Base-by-base conservation (phyloP, 2,888 invertebrate species). In the Pilophorus perplexus region DNA sequence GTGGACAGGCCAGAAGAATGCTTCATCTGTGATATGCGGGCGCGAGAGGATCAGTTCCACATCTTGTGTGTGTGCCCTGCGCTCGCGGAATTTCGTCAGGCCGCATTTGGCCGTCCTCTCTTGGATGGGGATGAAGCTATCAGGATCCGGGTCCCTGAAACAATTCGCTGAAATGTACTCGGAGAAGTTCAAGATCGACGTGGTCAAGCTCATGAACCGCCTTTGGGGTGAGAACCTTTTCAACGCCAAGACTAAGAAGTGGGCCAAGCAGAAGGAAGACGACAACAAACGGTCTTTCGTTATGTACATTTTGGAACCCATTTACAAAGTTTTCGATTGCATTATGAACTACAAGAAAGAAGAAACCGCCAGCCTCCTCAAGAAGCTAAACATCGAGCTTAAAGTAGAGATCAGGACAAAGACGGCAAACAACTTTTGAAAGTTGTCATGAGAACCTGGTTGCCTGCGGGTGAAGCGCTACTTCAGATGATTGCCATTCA, bases 401-500 rank as follows among this genome's bases (percentile, higher is more conserved):
- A 92, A 93, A 77, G 87, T 88, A 73, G 99, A 78, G 99, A 99
- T 76, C 87, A 90, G 76, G 97, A 98, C 71, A 90, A 94, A 80
- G 94, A 95, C 73, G 97, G 96, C 74, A 99, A 99, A 78, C 89
- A 87, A 69, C 83, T 99, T 71, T 84, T 99, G 74, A 99, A 99
- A 85, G 55, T 92, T 73, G 92, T 99, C 71, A 99, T 99, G 98
- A 88, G 98, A 74, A 92, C 92, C 69, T 99, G 99, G 99, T 83
- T 99, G 79, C 99, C 99, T 64, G 99, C 99, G 77, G 99, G 99
- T 74, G 98, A 99, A 80, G 95, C 99, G 75, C 82, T 99, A 75
- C 92, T 99, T 82, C 97, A 99, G 85, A 99, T 99, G 99, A 99
- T 99, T 81, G 94, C 96, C 81, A 96, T 99, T 78, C 99, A 99